Conservation (phyloP, 1,140 invertebrate genomes). For the Procambarus clarkii region DNA sequence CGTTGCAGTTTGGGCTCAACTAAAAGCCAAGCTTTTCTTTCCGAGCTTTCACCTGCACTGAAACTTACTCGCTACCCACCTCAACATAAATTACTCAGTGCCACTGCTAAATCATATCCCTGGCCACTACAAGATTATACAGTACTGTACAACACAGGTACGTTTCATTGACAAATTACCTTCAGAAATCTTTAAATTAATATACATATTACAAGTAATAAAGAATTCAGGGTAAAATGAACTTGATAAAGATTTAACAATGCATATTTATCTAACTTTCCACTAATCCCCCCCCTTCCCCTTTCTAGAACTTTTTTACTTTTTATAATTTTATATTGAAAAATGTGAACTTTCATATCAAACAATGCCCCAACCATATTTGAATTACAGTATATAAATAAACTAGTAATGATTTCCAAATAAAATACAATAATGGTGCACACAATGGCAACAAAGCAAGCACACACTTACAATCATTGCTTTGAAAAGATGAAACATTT, state of each 20-base stretch:
- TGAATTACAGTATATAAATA: background rate
- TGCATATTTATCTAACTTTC: too few relatives aligned
- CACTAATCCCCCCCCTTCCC: too few relatives aligned
- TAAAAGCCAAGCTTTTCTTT: background rate
- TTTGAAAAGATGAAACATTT: background rate
- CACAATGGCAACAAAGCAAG: background rate
- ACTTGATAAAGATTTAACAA: too few relatives aligned
- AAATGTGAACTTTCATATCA: too few relatives aligned
- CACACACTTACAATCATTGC: background rate
- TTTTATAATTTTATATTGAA: too few relatives aligned
- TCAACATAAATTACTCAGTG: background rate
- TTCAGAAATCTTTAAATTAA: background rate
- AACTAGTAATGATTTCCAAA: background rate
- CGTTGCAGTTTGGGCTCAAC: background rate
- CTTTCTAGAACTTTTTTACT: too few relatives aligned
- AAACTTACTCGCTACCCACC: background rate
- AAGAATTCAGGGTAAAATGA: too few relatives aligned
- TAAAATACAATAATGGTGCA: too few relatives aligned
- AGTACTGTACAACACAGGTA: conserved; percentile 6
- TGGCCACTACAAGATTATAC: background rate
- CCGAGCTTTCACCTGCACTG: background rate
- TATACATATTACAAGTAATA: background rate
- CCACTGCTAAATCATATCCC: background rate
- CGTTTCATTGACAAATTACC: background rate
- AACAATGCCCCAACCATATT: too few relatives aligned